These are phyloP conservation scores for Diaphora mendica DNA, from an alignment of 2,888 invertebrate genomes.

Conservation along the genomic window DNA sequence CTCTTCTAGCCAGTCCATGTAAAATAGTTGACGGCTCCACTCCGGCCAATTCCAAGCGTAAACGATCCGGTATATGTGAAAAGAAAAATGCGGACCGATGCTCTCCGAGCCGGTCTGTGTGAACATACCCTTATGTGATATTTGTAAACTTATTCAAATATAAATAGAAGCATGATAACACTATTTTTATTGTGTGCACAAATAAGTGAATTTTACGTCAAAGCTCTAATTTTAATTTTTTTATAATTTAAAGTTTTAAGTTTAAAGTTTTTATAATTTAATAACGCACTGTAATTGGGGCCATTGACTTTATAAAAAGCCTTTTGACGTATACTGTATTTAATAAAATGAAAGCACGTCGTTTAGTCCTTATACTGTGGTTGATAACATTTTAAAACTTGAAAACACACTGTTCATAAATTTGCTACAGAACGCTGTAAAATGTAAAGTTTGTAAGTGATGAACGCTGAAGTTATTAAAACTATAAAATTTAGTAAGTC, in stretches of 20 bases:
- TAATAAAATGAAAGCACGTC: conserved; percentile 9
- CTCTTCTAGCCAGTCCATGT: no score
- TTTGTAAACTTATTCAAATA: no score
- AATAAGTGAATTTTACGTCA: conserved; percentile 3
- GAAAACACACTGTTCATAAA: conserved; percentile 22
- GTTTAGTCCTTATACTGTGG: conserved; percentile 18
- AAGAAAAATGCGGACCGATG: no score
- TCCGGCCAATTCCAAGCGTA: no score
- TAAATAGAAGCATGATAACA: background rate
- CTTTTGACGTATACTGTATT: background rate
- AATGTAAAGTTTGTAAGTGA: background rate
- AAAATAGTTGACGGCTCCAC: no score
- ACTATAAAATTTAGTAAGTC: background rate
- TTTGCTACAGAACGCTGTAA: background rate
- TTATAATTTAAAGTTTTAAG: conserved; percentile 19
- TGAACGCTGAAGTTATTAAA: background rate
- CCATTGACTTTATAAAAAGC: conserved; percentile 4
- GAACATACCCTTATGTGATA: no score
- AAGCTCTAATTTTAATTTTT: conserved; percentile 4
- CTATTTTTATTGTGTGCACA: background rate
- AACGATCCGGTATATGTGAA: no score
- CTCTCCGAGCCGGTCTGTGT: no score
- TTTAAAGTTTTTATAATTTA: conserved; percentile 20
- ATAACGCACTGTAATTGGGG: background rate
- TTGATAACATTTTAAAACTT: conserved; percentile 20